These are phyloP conservation scores for Parnassius orleans DNA, from an alignment of 2,888 invertebrate species.

Conservation along the genomic window DNA sequence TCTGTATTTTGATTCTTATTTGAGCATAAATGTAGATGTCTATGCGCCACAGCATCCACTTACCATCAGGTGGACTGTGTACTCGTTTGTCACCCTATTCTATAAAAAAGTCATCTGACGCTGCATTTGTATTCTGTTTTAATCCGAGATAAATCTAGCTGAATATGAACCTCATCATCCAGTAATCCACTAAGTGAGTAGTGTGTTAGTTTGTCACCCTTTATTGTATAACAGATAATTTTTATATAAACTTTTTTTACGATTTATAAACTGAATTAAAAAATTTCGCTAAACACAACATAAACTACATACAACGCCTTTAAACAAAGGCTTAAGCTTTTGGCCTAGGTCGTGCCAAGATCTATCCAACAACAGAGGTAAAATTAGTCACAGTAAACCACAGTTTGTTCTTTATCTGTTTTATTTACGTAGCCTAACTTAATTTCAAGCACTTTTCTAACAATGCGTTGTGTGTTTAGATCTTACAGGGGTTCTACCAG, in stretches of 20 bases:
- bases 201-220: too few species aligned
- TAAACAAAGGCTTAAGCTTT: slow-evolving; percentile 12
- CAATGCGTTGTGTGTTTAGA: slow-evolving; percentile 50
- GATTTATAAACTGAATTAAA: background rate
- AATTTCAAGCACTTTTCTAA: slow-evolving; percentile 1
- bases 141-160: too few species aligned
- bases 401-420: slow-evolving; percentile 8
- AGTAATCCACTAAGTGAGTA: too few species aligned
- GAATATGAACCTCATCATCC: too few species aligned
- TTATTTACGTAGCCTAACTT: slow-evolving; percentile 1
- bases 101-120: too few species aligned
- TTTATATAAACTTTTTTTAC: slow-evolving; percentile 1
- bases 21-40: too few species aligned
- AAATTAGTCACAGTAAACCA: slow-evolving; percentile 5
- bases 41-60: too few species aligned
- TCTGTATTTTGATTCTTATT: too few species aligned
- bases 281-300: slow-evolving; percentile 32
- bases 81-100: too few species aligned
- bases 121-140: too few species aligned
- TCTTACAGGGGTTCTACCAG: slow-evolving; percentile 85
- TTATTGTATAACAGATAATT: slow-evolving; percentile 64
- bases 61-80: too few species aligned
- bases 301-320: background rate
- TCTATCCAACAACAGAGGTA: slow-evolving; percentile 4
- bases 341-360: background rate